Evolutionary conservation across 1,140 invertebrate genomes (phyloP).

Genomic region (Pseudomyrmex concolor): DNA sequence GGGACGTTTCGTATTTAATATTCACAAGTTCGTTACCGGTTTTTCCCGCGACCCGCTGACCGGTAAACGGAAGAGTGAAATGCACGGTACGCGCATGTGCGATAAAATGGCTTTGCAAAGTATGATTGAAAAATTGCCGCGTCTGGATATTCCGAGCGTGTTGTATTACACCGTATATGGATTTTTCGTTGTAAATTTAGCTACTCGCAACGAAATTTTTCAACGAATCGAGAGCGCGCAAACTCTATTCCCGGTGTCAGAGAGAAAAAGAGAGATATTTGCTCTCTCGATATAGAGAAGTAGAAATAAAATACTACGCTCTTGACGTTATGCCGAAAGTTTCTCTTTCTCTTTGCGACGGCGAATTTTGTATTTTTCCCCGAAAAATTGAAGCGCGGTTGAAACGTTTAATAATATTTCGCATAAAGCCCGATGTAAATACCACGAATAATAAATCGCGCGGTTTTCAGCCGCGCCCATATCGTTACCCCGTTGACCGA

Average conservation of each 20-base stretch:
- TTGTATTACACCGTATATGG: conserved; percentile 1
- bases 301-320: too few relatives aligned
- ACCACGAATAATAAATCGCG: conserved; percentile 50
- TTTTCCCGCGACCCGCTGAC: neutral
- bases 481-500: conserved; percentile 31
- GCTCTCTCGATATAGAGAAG: neutral
- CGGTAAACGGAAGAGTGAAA: conserved; percentile 11
- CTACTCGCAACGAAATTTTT: conserved; percentile 16
- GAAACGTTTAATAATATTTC: conserved; percentile 45
- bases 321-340: too few relatives aligned
- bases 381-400: neutral
- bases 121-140: conserved; percentile 47
- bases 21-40: conserved; percentile 24
- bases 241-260: neutral
- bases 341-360: neutral
- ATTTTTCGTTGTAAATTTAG: conserved; percentile 16
- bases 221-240: neutral
- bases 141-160: neutral
- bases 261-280: neutral
- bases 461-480: conserved; percentile 19
- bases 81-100: too few relatives aligned
- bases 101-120: conserved; percentile 30
- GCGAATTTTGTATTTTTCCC: neutral
- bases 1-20: neutral
- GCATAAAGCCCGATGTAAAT: conserved; percentile 42